A percentile compares a stretch with the other conserved stretches of the same genome.
Conservation (phyloP, 2,797 vertebrate genomes). For the Distichodus sexfasciatus region DNA sequence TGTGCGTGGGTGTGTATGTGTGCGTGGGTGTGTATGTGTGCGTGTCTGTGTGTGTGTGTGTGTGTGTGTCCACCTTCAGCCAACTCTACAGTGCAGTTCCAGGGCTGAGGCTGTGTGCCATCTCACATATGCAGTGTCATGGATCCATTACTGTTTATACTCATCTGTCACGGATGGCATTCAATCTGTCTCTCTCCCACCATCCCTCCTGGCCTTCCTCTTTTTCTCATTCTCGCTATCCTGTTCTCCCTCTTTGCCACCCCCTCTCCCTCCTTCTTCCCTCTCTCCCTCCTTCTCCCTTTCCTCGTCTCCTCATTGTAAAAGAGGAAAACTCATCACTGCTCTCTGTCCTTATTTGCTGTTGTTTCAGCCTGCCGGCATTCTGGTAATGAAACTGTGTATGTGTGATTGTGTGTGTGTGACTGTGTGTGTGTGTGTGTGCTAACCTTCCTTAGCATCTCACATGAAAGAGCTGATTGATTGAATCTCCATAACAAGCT, state of each 20-base stretch:
- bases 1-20: too few species aligned
- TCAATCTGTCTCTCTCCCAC: conserved; percentile 2
- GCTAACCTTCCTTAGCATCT: conserved; percentile 14
- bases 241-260: conserved; percentile 9
- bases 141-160: conserved; percentile 12
- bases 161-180: background rate
- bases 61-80: background rate
- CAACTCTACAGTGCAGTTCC: background rate
- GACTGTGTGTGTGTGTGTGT: conserved; percentile 15
- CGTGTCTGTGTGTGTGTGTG: background rate
- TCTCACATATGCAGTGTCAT: conserved; percentile 27
- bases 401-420: conserved; percentile 15
- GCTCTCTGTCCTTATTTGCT: background rate
- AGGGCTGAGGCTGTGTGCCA: conserved; percentile 21
- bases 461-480: conserved; percentile 23
- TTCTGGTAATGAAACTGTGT: conserved; percentile 25
- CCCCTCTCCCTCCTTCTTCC: background rate
- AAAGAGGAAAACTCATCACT: conserved; percentile 13
- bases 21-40: background rate
- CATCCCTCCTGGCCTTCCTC: conserved; percentile 9
- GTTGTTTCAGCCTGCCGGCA: conserved; percentile 16
- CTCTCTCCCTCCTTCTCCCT: conserved; percentile 21
- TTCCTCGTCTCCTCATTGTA: conserved; percentile 6
- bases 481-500: conserved; percentile 57
- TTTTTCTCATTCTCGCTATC: conserved; percentile 10